Evolutionary conservation across 2,888 invertebrate genomes (phyloP), one percentile per base, ranked within the genome.

Genomic region (Patella ulyssiponensis): DNA sequence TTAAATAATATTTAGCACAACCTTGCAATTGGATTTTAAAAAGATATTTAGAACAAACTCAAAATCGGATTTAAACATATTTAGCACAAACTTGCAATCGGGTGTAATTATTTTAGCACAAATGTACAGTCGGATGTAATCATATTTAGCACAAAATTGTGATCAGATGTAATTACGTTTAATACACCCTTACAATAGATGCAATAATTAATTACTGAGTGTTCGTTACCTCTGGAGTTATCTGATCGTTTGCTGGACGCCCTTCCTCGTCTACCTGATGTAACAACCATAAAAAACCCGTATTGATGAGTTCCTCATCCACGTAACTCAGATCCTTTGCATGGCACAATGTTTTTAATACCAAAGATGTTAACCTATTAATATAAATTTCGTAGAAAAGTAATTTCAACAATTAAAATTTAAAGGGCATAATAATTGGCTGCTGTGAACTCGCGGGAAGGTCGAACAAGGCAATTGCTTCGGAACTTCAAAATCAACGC

Each of bases 321-420:
- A 83, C 53, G 74, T 74, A 80, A 9, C 79, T 71, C 23, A 82
- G 17, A 5, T 51, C 12, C 14, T 73, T 53, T 0, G 81, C 79
- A 17, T 77, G 69, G 53, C 83, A 83, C 58, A 83, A 58, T 14
- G 82, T 82, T 75, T 82, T 82, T 72, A 82, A 23, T 3, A 77
- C 83, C 27, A 80, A 69, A 0, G 83, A 76, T 20, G 83, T 83
- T 75, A 83, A 72, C 83, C 83, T 83, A 58, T 44, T 9, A 44
- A 44, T 44, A 44, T 7, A 44, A 44, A 44, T 44, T 44, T 44
- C 7, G 44, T 44, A 9, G 44, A 15, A 69, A 44, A 52, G 27
- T n/a, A 14, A 73, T 27, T 51, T 52, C n/a, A 51, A 73, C 7
- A 27, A 73, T n/a, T 17, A 51, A 17, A 1, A 1, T 15, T 51